Base-by-base conservation (phyloP, 2,797 vertebrate species). In the Spatula clypeata region DNA sequence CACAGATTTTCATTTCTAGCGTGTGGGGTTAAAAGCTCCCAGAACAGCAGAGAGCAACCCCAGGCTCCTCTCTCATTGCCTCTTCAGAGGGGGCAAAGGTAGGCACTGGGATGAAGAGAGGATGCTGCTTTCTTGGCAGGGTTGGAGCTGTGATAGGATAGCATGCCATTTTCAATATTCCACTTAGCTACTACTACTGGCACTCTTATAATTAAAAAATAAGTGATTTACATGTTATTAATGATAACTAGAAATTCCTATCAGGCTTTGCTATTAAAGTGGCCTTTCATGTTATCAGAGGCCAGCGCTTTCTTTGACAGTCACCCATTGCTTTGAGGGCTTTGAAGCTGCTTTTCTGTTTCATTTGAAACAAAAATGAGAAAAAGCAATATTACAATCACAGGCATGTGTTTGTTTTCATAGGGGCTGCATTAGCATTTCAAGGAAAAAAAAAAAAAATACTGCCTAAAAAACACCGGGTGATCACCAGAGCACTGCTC, bases 271-370 rank as follows among this genome's bases (percentile, higher is more conserved):
- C 51, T 62, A 7, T 71, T 86, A 58, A 76, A 67, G 42, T 40
- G 40, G 40, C 44, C 89, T 79, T 94, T 94, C 74, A n/a, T 86
- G 36, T 96, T 93, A 53, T 54, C 66, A 84, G 55, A 88, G 45
- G 31, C 73, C 75, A 74, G 26, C 27, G 76, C 9, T 91, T 84
- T 67, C 92, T 90, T 77, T 61, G 70, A 62, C 53, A 73, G 36
- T 75, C 61, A 69, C 19, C 18, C 60, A n/a, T 76, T 70, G 34
- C 74, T 89, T 79, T 9, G 14, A 44, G 32, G 54, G 19, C 66
- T 94, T 90, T 92, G 77, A 96, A 74, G 53, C 4, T 86, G 18
- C 49, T 66, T 86, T 86, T 95, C 70, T 38, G 24, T 90, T 88
- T 67, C 54, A 44, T 62, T 42, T 83, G 81, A 85, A 90, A 86